Base-by-base conservation (phyloP, 2,113 vertebrate species). In the Tringa solitaria region DNA sequence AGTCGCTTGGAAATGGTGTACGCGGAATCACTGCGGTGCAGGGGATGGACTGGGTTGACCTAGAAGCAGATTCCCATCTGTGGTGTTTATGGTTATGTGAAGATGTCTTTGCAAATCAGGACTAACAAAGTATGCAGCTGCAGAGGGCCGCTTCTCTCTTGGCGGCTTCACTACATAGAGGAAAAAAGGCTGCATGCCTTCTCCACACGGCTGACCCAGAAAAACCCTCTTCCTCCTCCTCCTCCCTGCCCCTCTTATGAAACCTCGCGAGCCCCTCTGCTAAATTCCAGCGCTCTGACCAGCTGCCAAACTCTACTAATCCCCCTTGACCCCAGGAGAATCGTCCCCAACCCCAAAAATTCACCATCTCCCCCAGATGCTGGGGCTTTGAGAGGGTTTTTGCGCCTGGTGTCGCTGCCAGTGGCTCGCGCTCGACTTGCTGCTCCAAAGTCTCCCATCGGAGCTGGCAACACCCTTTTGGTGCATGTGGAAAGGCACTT, bases 271-370 rank as follows among this genome's bases (percentile, higher is more conserved):
- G 61, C 80, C 95, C 80, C 90, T 92, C 87, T 95, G 84, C 77
- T 93, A 73, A 91, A 75, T 74, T 73, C 68, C 90, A 65, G 0
- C 32, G 39, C 51, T 90, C 26, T 35, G 75, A 87, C 64, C 73
- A 95, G 92, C 89, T 96, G 96, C 96, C 91, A 94, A 96, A 93
- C 84, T 94, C 61, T 85, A 65, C 11, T 95, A 93, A 95, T 93
- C 80, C 74, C 77, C 70, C 92, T 94, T 48, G 51, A 61, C 92
- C 75, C 91, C 85, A 84, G 65, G 80, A 91, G 95, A 92, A 95
- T 96, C 95, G 96, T 48, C 77, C 95, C 92, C 94, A 92, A 26
- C 89, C 90, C 95, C 76, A 95, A 96, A 95, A 96, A 73, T 89
- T 90, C 80, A 50, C 87, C 3, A 3, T 87, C 72, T 95, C 51